Percentiles rank a stretch among this genome's conserved stretches.
These are phyloP conservation scores for Cataglyphis albicans DNA, from an alignment of 2,888 invertebrate genomes.

Conservation along the genomic window DNA sequence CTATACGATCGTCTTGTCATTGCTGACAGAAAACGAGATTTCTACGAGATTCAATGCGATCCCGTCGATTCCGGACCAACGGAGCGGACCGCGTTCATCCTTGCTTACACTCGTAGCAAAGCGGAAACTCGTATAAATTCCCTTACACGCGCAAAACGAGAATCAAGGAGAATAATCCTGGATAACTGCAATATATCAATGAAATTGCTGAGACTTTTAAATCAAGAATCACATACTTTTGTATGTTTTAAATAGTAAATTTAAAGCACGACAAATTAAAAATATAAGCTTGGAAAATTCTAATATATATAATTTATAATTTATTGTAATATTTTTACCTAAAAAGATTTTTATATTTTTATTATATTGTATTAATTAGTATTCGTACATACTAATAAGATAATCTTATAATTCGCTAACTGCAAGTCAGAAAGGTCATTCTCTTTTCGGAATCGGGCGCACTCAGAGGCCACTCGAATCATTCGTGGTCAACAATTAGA, in stretches of 20 bases:
- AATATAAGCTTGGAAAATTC: background rate
- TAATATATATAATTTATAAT: background rate
- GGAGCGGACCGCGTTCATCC: slow-evolving; percentile 69
- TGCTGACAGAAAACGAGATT: slow-evolving; percentile 68
- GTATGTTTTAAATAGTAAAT: background rate
- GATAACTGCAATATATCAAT: background rate
- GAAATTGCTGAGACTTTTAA: background rate
- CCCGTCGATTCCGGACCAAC: slow-evolving; percentile 69
- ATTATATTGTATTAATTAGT: background rate
- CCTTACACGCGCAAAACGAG: slow-evolving; percentile 52
- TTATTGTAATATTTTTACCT: background rate
- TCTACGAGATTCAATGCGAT: slow-evolving; percentile 74
- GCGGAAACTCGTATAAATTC: slow-evolving; percentile 69
- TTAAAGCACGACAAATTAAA: background rate
- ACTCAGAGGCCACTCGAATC: slow-evolving; percentile 25
- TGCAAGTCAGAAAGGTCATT: background rate
- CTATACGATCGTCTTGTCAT: background rate
- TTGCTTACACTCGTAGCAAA: slow-evolving; percentile 65
- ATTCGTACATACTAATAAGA: background rate
- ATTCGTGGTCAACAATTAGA: slow-evolving; percentile 64
- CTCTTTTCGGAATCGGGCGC: background rate
- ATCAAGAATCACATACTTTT: background rate
- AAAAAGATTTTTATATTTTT: background rate
- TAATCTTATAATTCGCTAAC: background rate
- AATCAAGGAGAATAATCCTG: slow-evolving; percentile 46